Evolutionary conservation across 2,888 invertebrate species (phyloP).

Genomic region (Drosophila acutilabella): DNA sequence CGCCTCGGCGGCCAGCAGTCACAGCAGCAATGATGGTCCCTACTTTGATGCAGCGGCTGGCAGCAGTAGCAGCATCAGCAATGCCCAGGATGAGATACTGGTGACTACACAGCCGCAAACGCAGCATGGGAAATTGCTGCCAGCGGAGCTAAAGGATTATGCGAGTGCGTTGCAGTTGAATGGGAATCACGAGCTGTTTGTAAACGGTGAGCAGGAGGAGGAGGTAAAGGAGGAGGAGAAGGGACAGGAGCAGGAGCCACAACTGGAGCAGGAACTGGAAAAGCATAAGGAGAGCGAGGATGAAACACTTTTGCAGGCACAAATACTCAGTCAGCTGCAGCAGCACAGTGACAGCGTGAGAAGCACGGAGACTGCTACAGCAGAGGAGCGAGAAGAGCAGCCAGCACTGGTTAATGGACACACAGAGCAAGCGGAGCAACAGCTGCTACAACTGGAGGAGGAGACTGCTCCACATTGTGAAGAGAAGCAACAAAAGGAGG

Average conservation of each 20-base stretch:
- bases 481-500: not conserved
- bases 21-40: slow-evolving; percentile 85
- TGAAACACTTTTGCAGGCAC: slow-evolving; percentile 72
- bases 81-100: slow-evolving; percentile 41
- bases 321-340: slow-evolving; percentile 78
- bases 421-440: slow-evolving; percentile 41
- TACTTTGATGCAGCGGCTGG: slow-evolving; percentile 85
- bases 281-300: slow-evolving; percentile 31
- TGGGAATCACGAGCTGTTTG: slow-evolving; percentile 52
- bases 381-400: slow-evolving; percentile 7
- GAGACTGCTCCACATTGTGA: not conserved
- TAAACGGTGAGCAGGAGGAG: slow-evolving; percentile 63
- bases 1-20: slow-evolving; percentile 86
- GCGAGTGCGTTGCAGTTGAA: slow-evolving; percentile 49
- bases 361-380: slow-evolving; percentile 7
- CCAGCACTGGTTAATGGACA: slow-evolving; percentile 53
- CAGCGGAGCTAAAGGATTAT: slow-evolving; percentile 47
- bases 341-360: slow-evolving; percentile 66
- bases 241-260: slow-evolving; percentile 28
- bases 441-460: slow-evolving; percentile 44
- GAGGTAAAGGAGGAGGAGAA: slow-evolving; percentile 2
- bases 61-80: slow-evolving; percentile 55
- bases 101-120: slow-evolving; percentile 40
- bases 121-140: slow-evolving; percentile 31
- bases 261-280: slow-evolving; percentile 12